Evolutionary conservation across 1,140 invertebrate species (phyloP).

Genomic region (Bombus superbus): DNA sequence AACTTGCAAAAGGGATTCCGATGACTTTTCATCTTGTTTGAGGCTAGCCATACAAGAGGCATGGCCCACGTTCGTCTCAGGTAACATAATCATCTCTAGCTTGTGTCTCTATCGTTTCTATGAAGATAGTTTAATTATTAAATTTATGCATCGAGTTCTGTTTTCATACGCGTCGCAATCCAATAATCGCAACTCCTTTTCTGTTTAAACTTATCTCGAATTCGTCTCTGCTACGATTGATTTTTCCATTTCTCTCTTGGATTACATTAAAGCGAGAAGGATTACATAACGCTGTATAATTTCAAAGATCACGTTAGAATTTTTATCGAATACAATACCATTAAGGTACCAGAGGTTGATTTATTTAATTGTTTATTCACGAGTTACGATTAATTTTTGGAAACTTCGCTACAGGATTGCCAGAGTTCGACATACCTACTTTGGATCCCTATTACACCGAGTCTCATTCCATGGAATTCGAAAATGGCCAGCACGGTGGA

Average conservation of each 20-base stretch:
- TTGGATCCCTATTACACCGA: conserved; percentile 83
- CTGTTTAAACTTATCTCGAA: conserved; percentile 3
- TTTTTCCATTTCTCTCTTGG: neutral
- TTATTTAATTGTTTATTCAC: neutral
- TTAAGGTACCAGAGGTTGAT: no score
- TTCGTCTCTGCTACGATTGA: neutral
- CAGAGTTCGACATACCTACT: conserved; percentile 80
- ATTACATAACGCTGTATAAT: neutral
- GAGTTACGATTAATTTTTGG: neutral
- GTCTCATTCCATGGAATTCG: conserved; percentile 78
- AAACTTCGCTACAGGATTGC: conserved; percentile 75
- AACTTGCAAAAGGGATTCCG: conserved; percentile 73
- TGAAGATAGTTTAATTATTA: neutral
- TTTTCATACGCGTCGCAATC: conserved; percentile 16
- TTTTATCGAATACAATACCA: neutral
- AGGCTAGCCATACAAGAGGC: conserved; percentile 79
- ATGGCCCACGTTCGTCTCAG: conserved; percentile 77
- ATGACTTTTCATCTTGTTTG: conserved; percentile 78
- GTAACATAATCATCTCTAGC: conserved; percentile 50
- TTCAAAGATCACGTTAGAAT: neutral
- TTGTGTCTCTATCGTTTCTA: no score
- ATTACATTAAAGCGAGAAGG: neutral
- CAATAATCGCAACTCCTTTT: conserved; percentile 13
- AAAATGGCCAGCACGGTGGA: conserved; percentile 81
- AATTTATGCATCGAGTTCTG: neutral